Evolutionary conservation across 2,888 invertebrate species (phyloP).

Genomic region (Hyposoter didymator): DNA sequence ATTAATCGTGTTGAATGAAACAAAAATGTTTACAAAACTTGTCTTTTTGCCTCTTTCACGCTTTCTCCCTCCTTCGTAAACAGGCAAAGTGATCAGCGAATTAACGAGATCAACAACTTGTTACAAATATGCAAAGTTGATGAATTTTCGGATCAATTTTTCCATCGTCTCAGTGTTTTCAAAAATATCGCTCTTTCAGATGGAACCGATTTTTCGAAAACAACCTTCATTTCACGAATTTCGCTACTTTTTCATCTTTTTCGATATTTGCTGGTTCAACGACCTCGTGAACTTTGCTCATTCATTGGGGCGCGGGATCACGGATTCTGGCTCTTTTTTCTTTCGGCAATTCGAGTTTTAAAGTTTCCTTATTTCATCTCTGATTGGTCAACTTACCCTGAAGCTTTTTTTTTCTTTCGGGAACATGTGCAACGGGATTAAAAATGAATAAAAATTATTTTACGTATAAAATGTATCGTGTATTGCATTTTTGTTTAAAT

Average conservation of each 20-base stretch:
- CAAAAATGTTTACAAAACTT: conserved; percentile 14
- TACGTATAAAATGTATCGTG: conserved; percentile 60
- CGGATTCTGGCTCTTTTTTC: no score
- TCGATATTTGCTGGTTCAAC: not conserved
- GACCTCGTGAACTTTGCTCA: no score
- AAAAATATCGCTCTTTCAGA: no score
- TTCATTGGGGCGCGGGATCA: no score
- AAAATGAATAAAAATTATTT: conserved; percentile 20
- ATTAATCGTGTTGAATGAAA: conserved; percentile 59
- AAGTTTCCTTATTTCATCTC: no score
- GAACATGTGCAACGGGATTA: not conserved
- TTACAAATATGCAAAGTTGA: no score
- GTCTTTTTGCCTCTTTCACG: not conserved
- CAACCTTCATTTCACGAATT: not conserved
- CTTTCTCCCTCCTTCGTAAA: not conserved
- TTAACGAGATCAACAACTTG: no score
- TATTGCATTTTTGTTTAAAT: conserved; percentile 44
- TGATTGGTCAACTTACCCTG: no score
- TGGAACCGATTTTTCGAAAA: not conserved
- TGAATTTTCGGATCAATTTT: no score
- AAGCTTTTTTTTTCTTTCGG: not conserved
- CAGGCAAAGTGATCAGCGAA: no score
- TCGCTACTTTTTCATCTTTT: not conserved
- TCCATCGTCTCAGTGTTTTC: no score
- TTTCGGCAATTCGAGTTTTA: no score